These are phyloP conservation scores for Alentia gelatinosa DNA, from an alignment of 2,888 invertebrate species.

Conservation along the genomic window DNA sequence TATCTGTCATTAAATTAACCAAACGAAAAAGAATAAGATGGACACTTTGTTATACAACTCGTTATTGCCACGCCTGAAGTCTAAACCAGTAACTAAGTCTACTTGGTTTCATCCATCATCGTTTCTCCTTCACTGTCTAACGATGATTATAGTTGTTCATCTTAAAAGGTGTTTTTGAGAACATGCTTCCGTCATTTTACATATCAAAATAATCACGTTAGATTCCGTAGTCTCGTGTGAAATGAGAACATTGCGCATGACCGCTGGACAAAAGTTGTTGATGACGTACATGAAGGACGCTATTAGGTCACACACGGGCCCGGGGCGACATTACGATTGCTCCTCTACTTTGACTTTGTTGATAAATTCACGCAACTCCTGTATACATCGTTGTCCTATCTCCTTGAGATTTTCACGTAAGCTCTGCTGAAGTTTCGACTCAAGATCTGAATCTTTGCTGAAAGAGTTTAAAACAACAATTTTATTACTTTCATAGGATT, in stretches of 20 bases:
- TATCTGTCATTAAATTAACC: too few species aligned
- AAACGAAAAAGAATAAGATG: too few species aligned
- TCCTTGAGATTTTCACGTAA: conserved; percentile 70
- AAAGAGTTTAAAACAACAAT: background rate
- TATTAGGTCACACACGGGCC: background rate
- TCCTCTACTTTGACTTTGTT: conserved; percentile 64
- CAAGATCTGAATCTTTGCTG: conserved; percentile 70
- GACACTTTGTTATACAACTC: background rate
- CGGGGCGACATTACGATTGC: conserved; percentile 15
- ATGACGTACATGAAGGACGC: conserved; percentile 24
- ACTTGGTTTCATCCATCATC: too few species aligned
- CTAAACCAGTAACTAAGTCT: too few species aligned
- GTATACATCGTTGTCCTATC: conserved; percentile 70
- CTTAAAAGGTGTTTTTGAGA: too few species aligned
- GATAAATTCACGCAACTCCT: conserved; percentile 68
- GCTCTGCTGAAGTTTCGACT: conserved; percentile 66
- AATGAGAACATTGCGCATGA: background rate
- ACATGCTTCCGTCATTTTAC: background rate
- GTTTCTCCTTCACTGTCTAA: too few species aligned
- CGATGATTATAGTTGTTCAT: too few species aligned
- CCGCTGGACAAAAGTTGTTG: conserved; percentile 31
- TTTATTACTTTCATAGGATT: too few species aligned
- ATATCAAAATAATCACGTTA: conserved; percentile 26
- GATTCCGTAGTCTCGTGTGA: background rate
- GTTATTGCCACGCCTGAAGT: too few species aligned